These are phyloP conservation scores for Portevinia maculata DNA, from an alignment of 2,888 invertebrate species.

Conservation along the genomic window DNA sequence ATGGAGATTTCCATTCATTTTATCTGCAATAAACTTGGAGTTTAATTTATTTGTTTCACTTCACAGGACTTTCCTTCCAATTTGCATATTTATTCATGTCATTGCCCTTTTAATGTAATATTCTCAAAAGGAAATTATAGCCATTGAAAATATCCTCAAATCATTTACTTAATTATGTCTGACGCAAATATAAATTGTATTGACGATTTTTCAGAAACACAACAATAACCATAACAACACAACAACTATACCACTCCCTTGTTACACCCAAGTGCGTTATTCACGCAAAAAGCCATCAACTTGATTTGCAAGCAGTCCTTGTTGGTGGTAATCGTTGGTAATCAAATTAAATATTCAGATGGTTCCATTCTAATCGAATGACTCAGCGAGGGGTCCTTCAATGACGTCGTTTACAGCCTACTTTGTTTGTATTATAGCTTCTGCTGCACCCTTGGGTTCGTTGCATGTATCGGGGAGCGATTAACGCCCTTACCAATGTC, in stretches of 20 bases:
- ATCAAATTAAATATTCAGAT: constrained; percentile 65
- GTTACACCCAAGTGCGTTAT: constrained; percentile 9
- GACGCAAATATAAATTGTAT: background rate
- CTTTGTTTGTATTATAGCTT: too few relatives aligned
- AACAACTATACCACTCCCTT: constrained; percentile 11
- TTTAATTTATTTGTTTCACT: too few relatives aligned
- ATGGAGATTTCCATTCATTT: too few relatives aligned
- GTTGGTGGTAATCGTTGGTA: constrained; percentile 59
- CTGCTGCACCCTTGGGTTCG: constrained; percentile 6
- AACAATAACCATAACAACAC: constrained; percentile 3
- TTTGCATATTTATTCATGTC: background rate
- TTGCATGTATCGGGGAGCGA: constrained; percentile 26
- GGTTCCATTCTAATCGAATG: constrained; percentile 55
- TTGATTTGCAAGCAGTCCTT: constrained; percentile 16
- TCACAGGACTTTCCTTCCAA: background rate
- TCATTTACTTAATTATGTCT: too few relatives aligned
- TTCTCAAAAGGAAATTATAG: too few relatives aligned
- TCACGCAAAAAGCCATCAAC: constrained; percentile 29
- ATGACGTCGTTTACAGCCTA: constrained; percentile 26
- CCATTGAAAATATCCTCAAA: too few relatives aligned
- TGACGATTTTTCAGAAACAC: background rate
- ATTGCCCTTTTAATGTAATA: too few relatives aligned
- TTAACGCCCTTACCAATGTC: constrained; percentile 35
- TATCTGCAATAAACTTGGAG: too few relatives aligned
- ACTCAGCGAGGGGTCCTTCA: constrained; percentile 49